Base-by-base conservation (phyloP, 2,888 invertebrate genomes). In the Podotricha telesiphe region DNA sequence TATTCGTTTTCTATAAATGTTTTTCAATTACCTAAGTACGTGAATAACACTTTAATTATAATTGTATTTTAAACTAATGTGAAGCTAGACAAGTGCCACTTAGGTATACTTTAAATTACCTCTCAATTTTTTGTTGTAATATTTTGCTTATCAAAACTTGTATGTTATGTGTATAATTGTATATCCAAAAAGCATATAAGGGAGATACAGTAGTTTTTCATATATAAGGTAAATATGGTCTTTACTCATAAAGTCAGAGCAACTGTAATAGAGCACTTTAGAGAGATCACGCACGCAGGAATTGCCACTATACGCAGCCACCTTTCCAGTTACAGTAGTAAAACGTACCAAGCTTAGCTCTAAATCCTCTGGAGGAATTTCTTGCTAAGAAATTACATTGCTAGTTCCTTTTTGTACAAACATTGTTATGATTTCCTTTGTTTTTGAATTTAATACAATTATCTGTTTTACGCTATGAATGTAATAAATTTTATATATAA, bases 301-400 rank as follows among this genome's bases (percentile, higher is more conserved):
- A 62, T 20, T 62, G 34, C 48, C 48, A 15, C 62, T 47, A 34
- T 34, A 62, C 62, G 47, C 34, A 62, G 15, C 19, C 58, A 45
- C 58, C 42, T 22, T 42, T 22, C 58, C 20, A n/a, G 22, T 59
- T 22, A 45, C 59, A 45, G 62, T 20, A 50, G 34, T 62, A 50
- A 62, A 62, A 50, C 62, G 48, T 62, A 62, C 37, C 50, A 34
- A 34, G 62, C 37, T 62, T 50, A 50, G 15, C 48, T 50, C 48
- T 62, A 62, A 50, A 62, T 50, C 62, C 28, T 62, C 15, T 19
- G 8, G 47, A 62, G 62, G 37, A 19, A 50, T 62, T 34, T 62
- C 61, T 48, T 62, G 61, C 65, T 65, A 22, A 55, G 42, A 65
- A 53, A 53, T 45, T 65, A 45, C 42, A 45, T 55, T 65, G 15